These are phyloP conservation scores for Parnassius mnemosyne DNA, from an alignment of 2,888 invertebrate genomes.

Conservation along the genomic window DNA sequence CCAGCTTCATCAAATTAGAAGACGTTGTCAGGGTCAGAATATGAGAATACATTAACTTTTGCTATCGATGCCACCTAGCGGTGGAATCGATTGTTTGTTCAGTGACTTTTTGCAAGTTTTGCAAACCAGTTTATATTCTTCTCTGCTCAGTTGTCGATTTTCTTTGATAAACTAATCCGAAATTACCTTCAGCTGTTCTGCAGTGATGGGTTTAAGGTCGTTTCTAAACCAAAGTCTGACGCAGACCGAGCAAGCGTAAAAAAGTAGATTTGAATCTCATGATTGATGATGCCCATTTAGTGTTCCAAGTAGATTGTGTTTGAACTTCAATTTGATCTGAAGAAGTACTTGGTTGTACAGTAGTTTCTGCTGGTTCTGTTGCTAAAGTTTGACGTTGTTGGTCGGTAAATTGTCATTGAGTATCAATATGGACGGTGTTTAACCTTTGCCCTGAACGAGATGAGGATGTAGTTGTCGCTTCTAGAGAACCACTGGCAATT, in stretches of 20 bases:
- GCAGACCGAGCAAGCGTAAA: conserved; percentile 44
- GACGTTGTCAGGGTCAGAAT: too few relatives aligned
- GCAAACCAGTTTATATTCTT: conserved; percentile 33
- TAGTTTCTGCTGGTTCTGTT: neutral
- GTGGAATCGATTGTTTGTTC: conserved; percentile 37
- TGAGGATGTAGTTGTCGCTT: too few relatives aligned
- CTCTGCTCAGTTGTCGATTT: conserved; percentile 20
- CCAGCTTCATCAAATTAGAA: too few relatives aligned
- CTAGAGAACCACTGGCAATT: too few relatives aligned
- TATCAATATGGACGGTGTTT: conserved; percentile 30
- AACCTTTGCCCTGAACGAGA: too few relatives aligned
- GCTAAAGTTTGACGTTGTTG: conserved; percentile 12
- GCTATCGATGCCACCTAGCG: too few relatives aligned
- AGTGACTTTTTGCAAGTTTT: conserved; percentile 38
- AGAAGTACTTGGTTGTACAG: conserved; percentile 1
- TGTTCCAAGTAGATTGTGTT: too few relatives aligned
- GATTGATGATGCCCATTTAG: too few relatives aligned
- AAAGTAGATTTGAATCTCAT: conserved; percentile 16
- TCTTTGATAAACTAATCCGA: conserved; percentile 37
- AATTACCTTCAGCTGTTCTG: conserved; percentile 41
- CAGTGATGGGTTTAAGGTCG: conserved; percentile 48
- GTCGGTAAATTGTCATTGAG: conserved; percentile 26
- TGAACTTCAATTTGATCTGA: too few relatives aligned
- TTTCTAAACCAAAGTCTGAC: conserved; percentile 51
- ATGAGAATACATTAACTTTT: conserved; percentile 46